Evolutionary conservation across 1,140 invertebrate species (phyloP).

Genomic region (Drosophila pseudoobscura): DNA sequence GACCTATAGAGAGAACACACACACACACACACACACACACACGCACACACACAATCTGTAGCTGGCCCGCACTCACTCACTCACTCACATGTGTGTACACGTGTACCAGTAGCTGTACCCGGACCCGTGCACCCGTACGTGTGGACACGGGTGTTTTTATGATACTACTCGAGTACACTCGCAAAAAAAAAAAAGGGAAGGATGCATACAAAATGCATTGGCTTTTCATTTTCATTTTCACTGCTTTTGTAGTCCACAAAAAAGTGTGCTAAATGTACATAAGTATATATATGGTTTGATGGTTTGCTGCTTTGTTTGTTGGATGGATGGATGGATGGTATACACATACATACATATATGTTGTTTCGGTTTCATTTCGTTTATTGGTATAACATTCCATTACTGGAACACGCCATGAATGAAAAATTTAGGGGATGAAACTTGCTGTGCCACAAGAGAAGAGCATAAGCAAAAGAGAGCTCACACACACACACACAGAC

Average conservation of each 20-base stretch:
- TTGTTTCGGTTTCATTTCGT: conserved; percentile 29
- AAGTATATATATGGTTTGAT: conserved; percentile 2
- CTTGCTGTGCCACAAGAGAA: background rate
- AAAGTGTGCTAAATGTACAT: conserved; percentile 13
- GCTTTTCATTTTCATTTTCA: conserved; percentile 26
- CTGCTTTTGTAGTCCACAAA: conserved; percentile 8
- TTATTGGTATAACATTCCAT: conserved; percentile 72
- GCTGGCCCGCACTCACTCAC: too few relatives aligned
- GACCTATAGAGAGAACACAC: conserved; percentile 63
- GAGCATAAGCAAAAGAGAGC: background rate
- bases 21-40: conserved; percentile 1
- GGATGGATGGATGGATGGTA: conserved; percentile 5
- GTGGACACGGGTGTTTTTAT: too few relatives aligned
- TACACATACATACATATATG: conserved; percentile 1
- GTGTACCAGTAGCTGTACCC: background rate
- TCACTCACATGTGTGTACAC: background rate
- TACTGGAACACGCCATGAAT: conserved; percentile 76
- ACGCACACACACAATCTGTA: background rate
- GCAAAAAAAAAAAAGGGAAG: too few relatives aligned
- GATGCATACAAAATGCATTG: conserved; percentile 44
- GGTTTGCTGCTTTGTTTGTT: background rate
- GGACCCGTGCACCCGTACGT: too few relatives aligned
- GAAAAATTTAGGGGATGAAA: conserved; percentile 77
- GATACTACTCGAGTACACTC: too few relatives aligned
- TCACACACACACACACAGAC: conserved; percentile 18